phyloP scores from a whole-genome alignment of 2,113 vertebrate species.

The Ictalurus furcatus region DNA sequence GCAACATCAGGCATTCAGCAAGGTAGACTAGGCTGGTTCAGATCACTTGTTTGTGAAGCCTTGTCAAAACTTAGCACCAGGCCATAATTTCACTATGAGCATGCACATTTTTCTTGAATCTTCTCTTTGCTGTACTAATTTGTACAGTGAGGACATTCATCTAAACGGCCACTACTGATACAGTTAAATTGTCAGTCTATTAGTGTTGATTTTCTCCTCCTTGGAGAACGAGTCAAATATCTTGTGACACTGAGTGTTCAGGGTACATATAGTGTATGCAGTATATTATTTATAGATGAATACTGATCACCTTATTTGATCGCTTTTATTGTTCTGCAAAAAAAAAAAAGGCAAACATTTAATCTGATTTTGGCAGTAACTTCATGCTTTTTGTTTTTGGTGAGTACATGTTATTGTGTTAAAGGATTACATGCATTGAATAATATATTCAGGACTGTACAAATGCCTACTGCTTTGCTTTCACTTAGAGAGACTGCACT shows the following conservation, averaged over 20 bases:
- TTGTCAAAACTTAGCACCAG: constrained; percentile 32
- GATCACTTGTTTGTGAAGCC: constrained; percentile 52
- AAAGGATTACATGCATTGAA: neutral
- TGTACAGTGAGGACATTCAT: neutral
- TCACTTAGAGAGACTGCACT: neutral
- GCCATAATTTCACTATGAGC: constrained; percentile 25
- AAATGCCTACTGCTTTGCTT: neutral
- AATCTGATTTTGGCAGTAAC: neutral
- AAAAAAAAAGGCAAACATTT: neutral
- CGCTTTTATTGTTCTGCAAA: neutral
- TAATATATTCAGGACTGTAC: neutral
- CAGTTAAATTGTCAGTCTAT: neutral
- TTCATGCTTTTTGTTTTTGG: neutral
- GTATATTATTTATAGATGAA: neutral
- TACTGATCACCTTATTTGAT: neutral
- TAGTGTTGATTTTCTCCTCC: constrained; percentile 9
- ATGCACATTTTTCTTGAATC: constrained; percentile 11
- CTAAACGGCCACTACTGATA: neutral
- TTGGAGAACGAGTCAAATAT: neutral
- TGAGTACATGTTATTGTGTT: neutral
- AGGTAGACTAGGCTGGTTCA: constrained; percentile 43
- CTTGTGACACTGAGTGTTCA: neutral
- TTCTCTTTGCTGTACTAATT: neutral
- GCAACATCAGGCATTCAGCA: constrained; percentile 40
- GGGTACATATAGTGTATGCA: neutral